These are phyloP conservation scores for Tryphoninae sp. DNA, from an alignment of 2,888 invertebrate species.

Conservation along the genomic window DNA sequence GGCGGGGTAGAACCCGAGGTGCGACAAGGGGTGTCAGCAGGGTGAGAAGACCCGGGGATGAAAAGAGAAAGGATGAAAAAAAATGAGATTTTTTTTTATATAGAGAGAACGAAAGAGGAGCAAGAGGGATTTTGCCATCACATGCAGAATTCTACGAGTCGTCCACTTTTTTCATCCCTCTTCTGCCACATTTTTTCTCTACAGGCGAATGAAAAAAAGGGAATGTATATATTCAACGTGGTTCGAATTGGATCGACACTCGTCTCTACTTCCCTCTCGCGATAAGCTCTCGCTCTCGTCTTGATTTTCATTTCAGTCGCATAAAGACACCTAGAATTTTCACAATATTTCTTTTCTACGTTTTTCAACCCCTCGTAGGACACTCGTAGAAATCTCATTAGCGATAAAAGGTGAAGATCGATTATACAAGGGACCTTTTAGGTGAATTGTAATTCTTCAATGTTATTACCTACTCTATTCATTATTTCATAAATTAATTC, in stretches of 20 bases:
- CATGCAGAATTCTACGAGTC: too few relatives aligned
- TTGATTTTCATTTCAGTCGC: conserved; percentile 6
- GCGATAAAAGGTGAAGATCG: conserved; percentile 10
- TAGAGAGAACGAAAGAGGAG: conserved; percentile 7
- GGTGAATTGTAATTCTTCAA: too few relatives aligned
- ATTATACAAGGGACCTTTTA: conserved; percentile 9
- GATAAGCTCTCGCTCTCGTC: conserved; percentile 11
- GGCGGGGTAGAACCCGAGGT: conserved; percentile 21
- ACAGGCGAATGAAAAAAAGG: background rate
- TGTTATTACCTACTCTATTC: too few relatives aligned
- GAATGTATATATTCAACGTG: background rate
- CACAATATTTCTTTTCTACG: conserved; percentile 18
- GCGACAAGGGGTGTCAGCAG: conserved; percentile 31
- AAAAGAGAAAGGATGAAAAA: conserved; percentile 32
- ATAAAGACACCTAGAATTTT: background rate
- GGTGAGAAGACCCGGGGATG: conserved; percentile 52
- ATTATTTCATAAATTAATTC: too few relatives aligned
- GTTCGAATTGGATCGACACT: conserved; percentile 39
- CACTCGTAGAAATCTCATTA: conserved; percentile 26
- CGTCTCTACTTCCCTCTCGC: background rate
- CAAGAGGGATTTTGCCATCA: background rate
- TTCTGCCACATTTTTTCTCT: background rate
- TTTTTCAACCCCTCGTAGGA: background rate
- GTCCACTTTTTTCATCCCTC: conserved; percentile 42
- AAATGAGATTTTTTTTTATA: conserved; percentile 11